Base-by-base conservation (phyloP, 2,888 invertebrate species). In the Hemaris fuciformis region DNA sequence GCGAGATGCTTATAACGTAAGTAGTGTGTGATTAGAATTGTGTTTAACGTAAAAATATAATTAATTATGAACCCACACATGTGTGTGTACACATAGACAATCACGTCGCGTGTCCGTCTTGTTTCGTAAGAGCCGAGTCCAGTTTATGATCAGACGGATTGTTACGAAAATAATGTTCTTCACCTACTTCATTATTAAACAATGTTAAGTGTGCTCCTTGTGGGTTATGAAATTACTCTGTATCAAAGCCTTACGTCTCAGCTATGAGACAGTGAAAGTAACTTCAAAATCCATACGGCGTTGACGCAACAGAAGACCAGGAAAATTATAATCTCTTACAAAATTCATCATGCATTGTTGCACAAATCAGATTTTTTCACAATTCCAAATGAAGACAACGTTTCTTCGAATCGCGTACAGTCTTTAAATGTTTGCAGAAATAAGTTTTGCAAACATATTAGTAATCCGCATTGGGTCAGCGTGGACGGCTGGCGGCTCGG, bases 1-100 rank as follows among this genome's bases (percentile, higher is more conserved):
- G 64, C 76, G 57, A 85, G 77, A 91, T 91, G 91, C 89, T 91
- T 80, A 90, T 91, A 89, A 88, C 89, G 91, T 91, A 77, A 90
- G 91, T 89, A 65, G 67, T 68, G 63, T 64, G 73, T 79, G 77
- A 75, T 83, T 75, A 72, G 75, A 75, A 53, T 53, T 62, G 61
- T 73, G 73, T 79, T 80, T 76, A 78, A 75, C 76, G 68, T 72
- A 75, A 62, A 70, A 64, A 65, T 75, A 64, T 61, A 58, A 63
- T 65, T 20, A 38, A 60, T 64, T 46, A 58, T 34, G 25, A 23
- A 25, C 6, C 7, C 5, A 25, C 25, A 13, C 18, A 18, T 8
- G 43, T 20, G 31, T 8, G 41, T 20, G 59, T 42, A 23, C 13
- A 45, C 8, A 31, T 10, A 53, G 53, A 53, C 53, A 53, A 53